phyloP scores from a whole-genome alignment of 2,113 vertebrate species.

The Podilymbus podiceps region DNA sequence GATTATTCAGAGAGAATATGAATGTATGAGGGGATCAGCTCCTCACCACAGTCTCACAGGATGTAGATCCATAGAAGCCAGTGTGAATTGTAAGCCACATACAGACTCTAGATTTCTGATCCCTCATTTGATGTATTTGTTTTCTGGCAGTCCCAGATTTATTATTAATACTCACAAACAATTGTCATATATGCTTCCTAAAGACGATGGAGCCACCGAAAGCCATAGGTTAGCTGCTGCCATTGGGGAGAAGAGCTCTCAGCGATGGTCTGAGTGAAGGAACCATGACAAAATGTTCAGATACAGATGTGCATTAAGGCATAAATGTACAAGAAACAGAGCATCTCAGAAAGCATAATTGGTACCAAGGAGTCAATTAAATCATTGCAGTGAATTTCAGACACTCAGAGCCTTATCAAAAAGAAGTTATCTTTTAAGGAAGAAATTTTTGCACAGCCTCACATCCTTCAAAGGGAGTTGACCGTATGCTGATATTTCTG shows the following conservation, averaged over 20 bases:
- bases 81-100: rapidly evolving
- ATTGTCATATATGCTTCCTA: neutral
- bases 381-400: rapidly evolving
- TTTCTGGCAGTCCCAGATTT: neutral
- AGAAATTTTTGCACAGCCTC: neutral
- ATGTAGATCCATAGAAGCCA: rapidly evolving
- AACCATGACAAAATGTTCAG: neutral
- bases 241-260: rapidly evolving
- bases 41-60: neutral
- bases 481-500: neutral
- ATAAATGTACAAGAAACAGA: neutral
- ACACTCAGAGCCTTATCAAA: neutral
- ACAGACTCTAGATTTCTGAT: neutral
- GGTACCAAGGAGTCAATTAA: neutral
- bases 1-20: neutral
- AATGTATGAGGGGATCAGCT: neutral
- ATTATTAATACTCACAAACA: neutral
- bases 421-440: neutral
- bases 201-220: neutral
- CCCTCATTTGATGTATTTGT: neutral
- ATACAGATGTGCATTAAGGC: neutral
- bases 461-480: neutral
- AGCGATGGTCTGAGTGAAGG: neutral
- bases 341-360: neutral
- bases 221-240: neutral